Percentiles rank a stretch among this genome's conserved stretches.
Evolutionary conservation across 2,888 invertebrate genomes (phyloP).

Genomic region (Leptopilina syphax): DNA sequence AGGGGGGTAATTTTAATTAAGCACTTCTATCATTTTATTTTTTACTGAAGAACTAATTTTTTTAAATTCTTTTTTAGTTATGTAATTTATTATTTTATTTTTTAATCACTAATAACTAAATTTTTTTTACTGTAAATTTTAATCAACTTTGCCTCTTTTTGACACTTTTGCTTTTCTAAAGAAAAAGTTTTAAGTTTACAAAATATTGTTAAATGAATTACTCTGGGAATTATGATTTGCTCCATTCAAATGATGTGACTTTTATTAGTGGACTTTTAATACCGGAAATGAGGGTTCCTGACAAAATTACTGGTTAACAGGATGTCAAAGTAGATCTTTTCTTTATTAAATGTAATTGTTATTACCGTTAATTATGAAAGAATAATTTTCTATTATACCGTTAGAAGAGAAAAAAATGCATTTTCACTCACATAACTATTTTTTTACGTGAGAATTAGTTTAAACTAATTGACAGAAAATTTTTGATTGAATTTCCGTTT

Average conservation of each 20-base stretch:
- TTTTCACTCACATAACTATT: neutral
- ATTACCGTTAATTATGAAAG: neutral
- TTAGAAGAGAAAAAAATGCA: neutral
- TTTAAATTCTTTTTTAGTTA: too few species aligned
- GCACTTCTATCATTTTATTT: too few species aligned
- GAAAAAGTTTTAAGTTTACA: neutral
- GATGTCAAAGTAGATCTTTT: neutral
- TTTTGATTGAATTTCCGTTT: too few species aligned
- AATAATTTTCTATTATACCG: neutral
- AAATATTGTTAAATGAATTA: neutral
- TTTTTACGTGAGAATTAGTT: too few species aligned
- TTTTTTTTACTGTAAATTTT: too few species aligned
- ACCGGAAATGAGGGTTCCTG: neutral
- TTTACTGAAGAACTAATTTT: too few species aligned
- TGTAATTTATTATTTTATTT: too few species aligned
- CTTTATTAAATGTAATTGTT: conserved; percentile 2
- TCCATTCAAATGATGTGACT: neutral
- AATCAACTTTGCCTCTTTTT: too few species aligned
- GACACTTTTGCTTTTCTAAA: neutral
- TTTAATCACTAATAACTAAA: too few species aligned
- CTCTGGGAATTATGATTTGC: neutral
- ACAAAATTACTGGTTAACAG: neutral
- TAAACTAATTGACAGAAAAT: too few species aligned
- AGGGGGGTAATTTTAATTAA: too few species aligned
- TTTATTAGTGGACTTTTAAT: neutral